Conservation (phyloP, 2,797 vertebrate species). For the Gambusia yucatana region DNA sequence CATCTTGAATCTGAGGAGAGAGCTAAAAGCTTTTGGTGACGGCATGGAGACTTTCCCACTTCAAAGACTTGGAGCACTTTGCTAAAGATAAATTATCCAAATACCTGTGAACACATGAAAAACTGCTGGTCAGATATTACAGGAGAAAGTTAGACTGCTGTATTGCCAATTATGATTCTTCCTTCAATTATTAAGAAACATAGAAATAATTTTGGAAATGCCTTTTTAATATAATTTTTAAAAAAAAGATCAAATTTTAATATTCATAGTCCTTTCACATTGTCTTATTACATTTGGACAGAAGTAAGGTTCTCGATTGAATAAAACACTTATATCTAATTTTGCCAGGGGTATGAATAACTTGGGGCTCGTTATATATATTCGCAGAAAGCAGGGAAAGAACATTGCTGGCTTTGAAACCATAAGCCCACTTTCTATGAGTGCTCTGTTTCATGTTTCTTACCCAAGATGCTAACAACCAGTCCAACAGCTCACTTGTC, state of each 20-base stretch:
- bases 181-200: neutral
- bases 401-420: conserved; percentile 59
- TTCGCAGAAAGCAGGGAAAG: conserved; percentile 85
- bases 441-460: conserved; percentile 49
- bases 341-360: conserved; percentile 1
- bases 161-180: neutral
- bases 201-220: neutral
- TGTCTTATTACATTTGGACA: neutral
- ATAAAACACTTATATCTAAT: neutral
- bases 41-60: neutral
- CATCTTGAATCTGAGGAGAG: neutral
- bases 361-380: conserved; percentile 42
- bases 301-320: neutral
- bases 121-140: neutral
- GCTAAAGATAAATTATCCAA: neutral
- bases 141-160: neutral
- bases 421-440: conserved; percentile 65
- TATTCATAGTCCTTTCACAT: neutral
- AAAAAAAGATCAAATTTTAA: neutral
- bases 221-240: neutral
- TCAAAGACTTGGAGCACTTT: neutral
- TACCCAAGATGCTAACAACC: conserved; percentile 50
- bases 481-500: conserved; percentile 52
- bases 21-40: neutral
- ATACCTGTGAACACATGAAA: neutral